Percentiles rank a stretch among this genome's conserved stretches.
Conservation (phyloP, 2,113 vertebrate species). For the Azemiops feae region DNA sequence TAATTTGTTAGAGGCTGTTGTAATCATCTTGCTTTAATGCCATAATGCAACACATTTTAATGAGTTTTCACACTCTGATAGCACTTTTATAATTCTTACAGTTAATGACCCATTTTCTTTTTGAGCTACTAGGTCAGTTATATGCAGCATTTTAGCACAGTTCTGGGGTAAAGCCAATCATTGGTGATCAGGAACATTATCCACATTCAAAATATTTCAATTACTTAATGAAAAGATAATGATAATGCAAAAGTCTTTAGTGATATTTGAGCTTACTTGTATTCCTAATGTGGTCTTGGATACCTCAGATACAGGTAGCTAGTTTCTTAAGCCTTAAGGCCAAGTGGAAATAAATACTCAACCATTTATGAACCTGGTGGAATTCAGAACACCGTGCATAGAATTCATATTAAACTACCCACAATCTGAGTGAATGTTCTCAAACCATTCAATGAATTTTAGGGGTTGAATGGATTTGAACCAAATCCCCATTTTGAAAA, state of each 20-base stretch:
- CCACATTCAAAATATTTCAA: slow-evolving; percentile 50
- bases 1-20: not conserved
- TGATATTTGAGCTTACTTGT: slow-evolving; percentile 11
- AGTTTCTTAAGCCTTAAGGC: not conserved
- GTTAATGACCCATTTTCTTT: slow-evolving; percentile 28
- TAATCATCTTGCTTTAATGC: rapidly evolving
- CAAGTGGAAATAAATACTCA: not conserved
- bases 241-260: slow-evolving; percentile 43
- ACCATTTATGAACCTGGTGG: not conserved
- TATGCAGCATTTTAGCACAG: slow-evolving; percentile 39
- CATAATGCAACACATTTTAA: slow-evolving; percentile 10
- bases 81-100: slow-evolving; percentile 20
- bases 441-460: not conserved
- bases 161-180: slow-evolving; percentile 48
- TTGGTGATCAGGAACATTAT: slow-evolving; percentile 46
- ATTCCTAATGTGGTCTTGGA: slow-evolving; percentile 15
- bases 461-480: not conserved
- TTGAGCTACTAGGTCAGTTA: slow-evolving; percentile 45
- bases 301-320: not conserved
- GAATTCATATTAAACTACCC: not conserved
- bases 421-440: not conserved
- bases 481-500: not conserved
- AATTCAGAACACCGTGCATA: not conserved
- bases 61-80: not conserved
- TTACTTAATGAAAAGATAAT: slow-evolving; percentile 54